Conservation (phyloP, 2,888 invertebrate species). For the Chrysomela aeneicollis region DNA sequence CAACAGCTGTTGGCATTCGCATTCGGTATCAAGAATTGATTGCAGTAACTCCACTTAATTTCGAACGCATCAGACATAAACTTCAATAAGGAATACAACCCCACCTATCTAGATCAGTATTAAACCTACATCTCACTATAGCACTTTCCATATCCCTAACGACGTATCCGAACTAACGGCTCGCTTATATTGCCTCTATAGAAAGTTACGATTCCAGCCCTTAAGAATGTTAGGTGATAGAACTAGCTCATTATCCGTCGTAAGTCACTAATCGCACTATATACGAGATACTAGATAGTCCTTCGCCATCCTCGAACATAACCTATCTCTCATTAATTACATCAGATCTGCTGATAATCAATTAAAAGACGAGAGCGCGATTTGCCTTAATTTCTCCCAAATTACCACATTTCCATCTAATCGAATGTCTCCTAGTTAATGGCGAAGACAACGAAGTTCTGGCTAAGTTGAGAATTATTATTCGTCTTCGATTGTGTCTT, state of each 20-base stretch:
- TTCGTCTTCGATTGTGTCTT: neutral
- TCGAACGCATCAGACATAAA: slow-evolving; percentile 8
- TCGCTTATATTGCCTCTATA: slow-evolving; percentile 4
- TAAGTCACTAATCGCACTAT: slow-evolving; percentile 44
- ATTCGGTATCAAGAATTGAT: no score
- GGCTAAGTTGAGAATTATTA: neutral
- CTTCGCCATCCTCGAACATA: slow-evolving; percentile 34
- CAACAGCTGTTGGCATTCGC: no score
- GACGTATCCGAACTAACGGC: slow-evolving; percentile 18
- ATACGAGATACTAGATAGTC: slow-evolving; percentile 37
- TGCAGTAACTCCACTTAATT: neutral
- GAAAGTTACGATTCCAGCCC: slow-evolving; percentile 27
- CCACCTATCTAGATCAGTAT: neutral
- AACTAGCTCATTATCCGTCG: slow-evolving; percentile 46
- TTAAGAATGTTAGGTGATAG: slow-evolving; percentile 36
- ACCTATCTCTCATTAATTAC: slow-evolving; percentile 49
- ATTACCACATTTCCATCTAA: slow-evolving; percentile 35
- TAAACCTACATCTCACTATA: slow-evolving; percentile 4
- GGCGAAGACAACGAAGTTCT: neutral
- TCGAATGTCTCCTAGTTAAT: slow-evolving; percentile 21
- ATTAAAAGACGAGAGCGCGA: slow-evolving; percentile 47
- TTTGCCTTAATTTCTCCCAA: slow-evolving; percentile 49
- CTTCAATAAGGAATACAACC: neutral
- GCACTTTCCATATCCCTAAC: slow-evolving; percentile 12
- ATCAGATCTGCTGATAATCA: slow-evolving; percentile 50